Conservation (phyloP, 2,113 vertebrate genomes). For the Ptyas mucosa region DNA sequence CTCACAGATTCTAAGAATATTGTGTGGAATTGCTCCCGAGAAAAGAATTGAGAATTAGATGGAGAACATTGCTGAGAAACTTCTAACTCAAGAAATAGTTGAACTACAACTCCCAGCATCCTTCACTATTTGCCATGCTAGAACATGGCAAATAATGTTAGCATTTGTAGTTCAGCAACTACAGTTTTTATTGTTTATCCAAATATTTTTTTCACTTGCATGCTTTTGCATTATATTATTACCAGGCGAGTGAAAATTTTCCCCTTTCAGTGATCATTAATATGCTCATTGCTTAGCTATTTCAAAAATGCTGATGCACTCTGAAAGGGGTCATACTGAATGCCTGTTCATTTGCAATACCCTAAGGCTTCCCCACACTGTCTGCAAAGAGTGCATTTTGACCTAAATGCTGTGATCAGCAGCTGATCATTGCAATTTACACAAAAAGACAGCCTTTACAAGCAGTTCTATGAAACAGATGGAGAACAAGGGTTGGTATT, state of each 20-base stretch:
- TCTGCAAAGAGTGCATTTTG: constrained; percentile 34
- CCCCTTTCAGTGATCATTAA: neutral
- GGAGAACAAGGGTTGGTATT: neutral
- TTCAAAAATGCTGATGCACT: constrained; percentile 24
- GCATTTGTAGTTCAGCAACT: neutral
- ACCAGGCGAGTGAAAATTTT: neutral
- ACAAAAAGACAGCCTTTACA: constrained; percentile 28
- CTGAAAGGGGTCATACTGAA: constrained; percentile 1
- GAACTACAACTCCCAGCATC: neutral
- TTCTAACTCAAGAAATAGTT: neutral
- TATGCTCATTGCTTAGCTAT: neutral
- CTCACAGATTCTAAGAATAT: neutral
- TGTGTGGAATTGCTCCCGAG: neutral
- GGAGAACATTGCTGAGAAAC: too few relatives aligned
- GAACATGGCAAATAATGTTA: neutral
- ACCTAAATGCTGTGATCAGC: constrained; percentile 51
- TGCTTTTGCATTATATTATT: neutral
- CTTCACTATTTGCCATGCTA: neutral
- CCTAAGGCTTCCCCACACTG: constrained; percentile 29
- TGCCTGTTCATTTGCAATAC: constrained; percentile 4
- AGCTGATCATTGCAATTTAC: constrained; percentile 35
- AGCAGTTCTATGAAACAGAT: neutral
- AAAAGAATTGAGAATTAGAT: neutral
- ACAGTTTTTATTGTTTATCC: neutral
- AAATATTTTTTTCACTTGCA: neutral